Evolutionary conservation across 1,140 invertebrate genomes (phyloP).

Genomic region (Antheraea mylitta): DNA sequence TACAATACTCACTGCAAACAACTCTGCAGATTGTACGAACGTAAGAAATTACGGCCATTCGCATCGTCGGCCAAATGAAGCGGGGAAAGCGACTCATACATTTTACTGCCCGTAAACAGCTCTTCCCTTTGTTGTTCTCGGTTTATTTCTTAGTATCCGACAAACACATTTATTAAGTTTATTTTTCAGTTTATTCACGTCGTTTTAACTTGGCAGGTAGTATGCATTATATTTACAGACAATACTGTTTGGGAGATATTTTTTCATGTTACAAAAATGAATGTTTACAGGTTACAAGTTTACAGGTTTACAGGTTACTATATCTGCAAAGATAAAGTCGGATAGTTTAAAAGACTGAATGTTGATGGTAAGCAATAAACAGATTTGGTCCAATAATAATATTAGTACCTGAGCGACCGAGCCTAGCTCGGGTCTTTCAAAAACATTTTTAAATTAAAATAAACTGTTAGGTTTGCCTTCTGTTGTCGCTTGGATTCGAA

Average conservation of each 20-base stretch:
- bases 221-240: background rate
- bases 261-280: no score
- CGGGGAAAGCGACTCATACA: background rate
- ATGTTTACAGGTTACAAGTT: no score
- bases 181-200: background rate
- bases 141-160: background rate
- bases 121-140: background rate
- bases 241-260: background rate
- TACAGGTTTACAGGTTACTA: no score
- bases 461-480: no score
- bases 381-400: no score
- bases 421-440: no score
- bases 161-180: slow-evolving; percentile 1
- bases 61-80: slow-evolving; percentile 8
- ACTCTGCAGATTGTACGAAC: slow-evolving; percentile 7
- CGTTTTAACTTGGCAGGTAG: background rate
- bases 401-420: no score
- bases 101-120: background rate
- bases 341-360: no score
- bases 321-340: no score
- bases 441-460: no score
- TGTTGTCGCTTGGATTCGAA: no score
- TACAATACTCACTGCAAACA: slow-evolving; percentile 1
- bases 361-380: no score
- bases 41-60: slow-evolving; percentile 10